These are phyloP conservation scores for Pseudococcus viburni DNA, from an alignment of 2,888 invertebrate species.

Conservation along the genomic window DNA sequence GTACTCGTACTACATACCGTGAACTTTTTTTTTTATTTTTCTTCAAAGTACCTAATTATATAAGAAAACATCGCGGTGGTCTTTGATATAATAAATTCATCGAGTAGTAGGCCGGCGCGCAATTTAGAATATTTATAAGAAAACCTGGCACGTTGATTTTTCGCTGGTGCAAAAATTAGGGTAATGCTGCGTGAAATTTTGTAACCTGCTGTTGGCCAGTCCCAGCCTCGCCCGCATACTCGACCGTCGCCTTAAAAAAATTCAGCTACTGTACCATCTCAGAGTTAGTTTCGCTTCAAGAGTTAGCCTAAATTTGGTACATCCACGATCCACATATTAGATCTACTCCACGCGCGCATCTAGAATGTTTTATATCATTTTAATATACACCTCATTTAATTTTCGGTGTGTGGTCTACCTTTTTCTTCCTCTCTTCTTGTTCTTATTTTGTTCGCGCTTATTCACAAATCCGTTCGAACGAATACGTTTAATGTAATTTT, in stretches of 20 bases:
- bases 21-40: conserved; percentile 25
- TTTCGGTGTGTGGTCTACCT: conserved; percentile 47
- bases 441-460: background rate
- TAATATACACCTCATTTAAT: conserved; percentile 52
- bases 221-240: background rate
- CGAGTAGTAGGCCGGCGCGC: background rate
- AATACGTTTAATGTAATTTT: conserved; percentile 56
- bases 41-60: conserved; percentile 42
- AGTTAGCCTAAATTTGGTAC: conserved; percentile 44
- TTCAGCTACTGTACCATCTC: background rate
- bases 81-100: conserved; percentile 51
- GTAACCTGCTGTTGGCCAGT: background rate
- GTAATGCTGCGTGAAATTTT: conserved; percentile 52
- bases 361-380: conserved; percentile 30
- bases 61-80: conserved; percentile 48
- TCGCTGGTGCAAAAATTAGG: conserved; percentile 31
- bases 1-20: conserved; percentile 26
- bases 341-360: background rate
- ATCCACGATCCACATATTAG: background rate
- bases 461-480: conserved; percentile 53
- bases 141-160: conserved; percentile 50
- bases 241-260: background rate
- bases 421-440: conserved; percentile 6
- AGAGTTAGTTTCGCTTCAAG: conserved; percentile 5
- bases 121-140: conserved; percentile 23